Conservation (phyloP, 1,140 invertebrate genomes). For the Cydia splendana region DNA sequence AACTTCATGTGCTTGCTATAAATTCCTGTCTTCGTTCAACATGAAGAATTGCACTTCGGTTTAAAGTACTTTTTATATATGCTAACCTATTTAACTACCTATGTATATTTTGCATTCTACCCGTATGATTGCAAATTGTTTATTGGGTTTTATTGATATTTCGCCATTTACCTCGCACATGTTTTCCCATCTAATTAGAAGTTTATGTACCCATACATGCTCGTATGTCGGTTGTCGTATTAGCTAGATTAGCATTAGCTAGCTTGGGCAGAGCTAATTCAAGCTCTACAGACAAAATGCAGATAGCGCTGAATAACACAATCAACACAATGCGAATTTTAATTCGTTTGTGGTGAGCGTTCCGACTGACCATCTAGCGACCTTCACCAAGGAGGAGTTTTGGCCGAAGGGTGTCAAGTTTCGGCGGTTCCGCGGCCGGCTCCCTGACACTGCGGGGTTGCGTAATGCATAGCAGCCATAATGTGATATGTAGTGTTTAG, state of each 20-base stretch:
- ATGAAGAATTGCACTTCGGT: slow-evolving; percentile 34
- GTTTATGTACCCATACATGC: background rate
- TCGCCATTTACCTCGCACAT: background rate
- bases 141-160: background rate
- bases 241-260: slow-evolving; percentile 15
- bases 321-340: no score
- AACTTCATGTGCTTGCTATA: slow-evolving; percentile 54
- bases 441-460: no score
- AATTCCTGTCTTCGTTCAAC: slow-evolving; percentile 42
- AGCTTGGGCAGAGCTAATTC: slow-evolving; percentile 9
- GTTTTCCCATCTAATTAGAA: background rate
- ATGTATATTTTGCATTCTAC: background rate
- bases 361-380: no score
- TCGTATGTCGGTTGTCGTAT: slow-evolving; percentile 10
- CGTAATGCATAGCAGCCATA: no score
- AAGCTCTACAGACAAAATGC: slow-evolving; percentile 23
- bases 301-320: slow-evolving; percentile 12
- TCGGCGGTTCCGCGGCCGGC: no score
- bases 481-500: no score
- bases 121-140: background rate
- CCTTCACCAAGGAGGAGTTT: no score
- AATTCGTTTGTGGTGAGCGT: no score
- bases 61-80: background rate
- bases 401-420: no score
- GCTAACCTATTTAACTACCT: no score